Percentiles rank a stretch among this genome's conserved stretches.
phyloP scores from a whole-genome alignment of 2,797 vertebrate genomes.

The Parauchenoglanis ngamensis region DNA sequence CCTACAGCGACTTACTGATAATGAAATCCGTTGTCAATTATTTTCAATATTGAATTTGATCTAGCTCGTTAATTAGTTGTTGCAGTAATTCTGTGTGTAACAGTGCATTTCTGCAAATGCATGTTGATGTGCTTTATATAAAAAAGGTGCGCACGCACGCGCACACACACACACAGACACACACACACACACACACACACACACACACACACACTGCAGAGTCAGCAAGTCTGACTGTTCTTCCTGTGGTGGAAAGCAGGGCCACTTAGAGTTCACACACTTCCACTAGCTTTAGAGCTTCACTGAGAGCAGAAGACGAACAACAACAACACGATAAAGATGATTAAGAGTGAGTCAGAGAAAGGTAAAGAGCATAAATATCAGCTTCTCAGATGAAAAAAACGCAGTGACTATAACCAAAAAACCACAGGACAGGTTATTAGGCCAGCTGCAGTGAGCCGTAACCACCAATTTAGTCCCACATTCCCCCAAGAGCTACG shows the following conservation, averaged over 20 bases:
- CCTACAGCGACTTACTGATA: not conserved
- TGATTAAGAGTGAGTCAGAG: slow-evolving; percentile 13
- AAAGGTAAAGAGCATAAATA: not conserved
- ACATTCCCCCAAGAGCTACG: not conserved
- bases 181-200: slow-evolving; percentile 15
- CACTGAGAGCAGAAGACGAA: not conserved
- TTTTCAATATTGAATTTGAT: no score
- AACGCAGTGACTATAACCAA: not conserved
- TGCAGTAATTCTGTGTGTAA: not conserved
- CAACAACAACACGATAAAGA: not conserved
- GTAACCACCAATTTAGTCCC: slow-evolving; percentile 24
- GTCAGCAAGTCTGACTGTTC: slow-evolving; percentile 36
- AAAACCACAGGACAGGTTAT: slow-evolving; percentile 7
- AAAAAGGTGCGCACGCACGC: not conserved
- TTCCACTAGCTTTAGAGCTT: not conserved
- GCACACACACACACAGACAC: not conserved
- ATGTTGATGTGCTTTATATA: not conserved
- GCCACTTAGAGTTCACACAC: slow-evolving; percentile 37
- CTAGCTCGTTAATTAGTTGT: not conserved
- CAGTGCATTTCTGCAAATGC: not conserved
- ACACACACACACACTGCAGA: slow-evolving; percentile 14
- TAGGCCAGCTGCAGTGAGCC: not conserved
- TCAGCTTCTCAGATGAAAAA: not conserved
- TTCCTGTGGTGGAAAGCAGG: not conserved
- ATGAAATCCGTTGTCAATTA: not conserved